Evolutionary conservation across 1,140 invertebrate species (phyloP).

Genomic region (Ditylenchus dipsaci): DNA sequence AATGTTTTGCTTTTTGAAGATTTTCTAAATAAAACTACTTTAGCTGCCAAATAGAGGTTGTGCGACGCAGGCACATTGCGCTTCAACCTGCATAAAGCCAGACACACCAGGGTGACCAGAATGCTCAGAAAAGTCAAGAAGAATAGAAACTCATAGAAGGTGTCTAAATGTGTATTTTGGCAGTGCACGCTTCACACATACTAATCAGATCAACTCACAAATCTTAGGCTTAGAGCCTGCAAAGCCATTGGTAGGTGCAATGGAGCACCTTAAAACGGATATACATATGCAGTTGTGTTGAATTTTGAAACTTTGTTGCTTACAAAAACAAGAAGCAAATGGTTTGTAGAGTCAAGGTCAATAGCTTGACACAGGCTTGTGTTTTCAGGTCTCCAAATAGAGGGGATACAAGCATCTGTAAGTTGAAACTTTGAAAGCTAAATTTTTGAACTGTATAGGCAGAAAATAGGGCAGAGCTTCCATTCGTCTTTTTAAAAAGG

Average conservation of each 20-base stretch:
- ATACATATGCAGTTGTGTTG: not conserved
- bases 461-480: too few species aligned
- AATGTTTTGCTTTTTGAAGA: not conserved
- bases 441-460: too few species aligned
- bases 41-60: constrained; percentile 46
- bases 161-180: constrained; percentile 37
- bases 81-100: constrained; percentile 52
- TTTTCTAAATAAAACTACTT: constrained; percentile 18
- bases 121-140: constrained; percentile 47
- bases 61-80: constrained; percentile 53
- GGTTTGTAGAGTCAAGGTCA: constrained; percentile 49
- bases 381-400: constrained; percentile 56
- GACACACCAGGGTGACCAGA: constrained; percentile 48
- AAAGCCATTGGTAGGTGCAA: constrained; percentile 53
- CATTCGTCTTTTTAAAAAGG: too few species aligned
- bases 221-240: constrained; percentile 49
- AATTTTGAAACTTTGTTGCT: not conserved
- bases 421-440: too few species aligned
- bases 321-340: constrained; percentile 54
- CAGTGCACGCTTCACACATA: not conserved
- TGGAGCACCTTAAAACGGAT: constrained; percentile 35
- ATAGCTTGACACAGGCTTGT: constrained; percentile 50
- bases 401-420: constrained; percentile 41
- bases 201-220: constrained; percentile 37
- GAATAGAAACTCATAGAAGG: constrained; percentile 55